Conservation (phyloP, 2,797 vertebrate genomes). For the Pipistrellus pygmaeus region DNA sequence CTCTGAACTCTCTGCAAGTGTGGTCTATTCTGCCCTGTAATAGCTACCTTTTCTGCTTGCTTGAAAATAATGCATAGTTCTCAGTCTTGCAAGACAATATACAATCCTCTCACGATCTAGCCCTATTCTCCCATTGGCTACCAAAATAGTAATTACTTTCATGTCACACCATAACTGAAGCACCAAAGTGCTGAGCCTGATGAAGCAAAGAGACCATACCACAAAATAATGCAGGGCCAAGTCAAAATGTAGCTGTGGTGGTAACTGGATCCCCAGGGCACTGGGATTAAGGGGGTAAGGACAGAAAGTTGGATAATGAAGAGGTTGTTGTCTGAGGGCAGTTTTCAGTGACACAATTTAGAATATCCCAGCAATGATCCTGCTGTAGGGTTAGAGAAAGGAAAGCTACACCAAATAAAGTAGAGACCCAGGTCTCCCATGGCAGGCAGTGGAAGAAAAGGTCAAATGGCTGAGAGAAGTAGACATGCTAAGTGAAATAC, state of each 20-base stretch:
- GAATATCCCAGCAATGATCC: neutral
- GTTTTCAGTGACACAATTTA: neutral
- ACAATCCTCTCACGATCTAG: neutral
- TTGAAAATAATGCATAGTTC: neutral
- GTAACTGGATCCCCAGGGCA: neutral
- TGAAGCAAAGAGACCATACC: neutral
- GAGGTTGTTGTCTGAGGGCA: neutral
- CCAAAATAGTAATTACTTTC: constrained; percentile 5
- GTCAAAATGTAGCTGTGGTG: neutral
- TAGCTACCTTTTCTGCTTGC: neutral
- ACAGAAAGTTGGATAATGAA: neutral
- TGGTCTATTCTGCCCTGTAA: neutral
- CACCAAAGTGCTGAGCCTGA: neutral
- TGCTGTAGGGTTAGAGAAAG: neutral
- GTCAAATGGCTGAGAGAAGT: neutral
- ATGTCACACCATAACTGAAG: neutral
- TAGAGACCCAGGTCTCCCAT: neutral
- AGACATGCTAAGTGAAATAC: neutral
- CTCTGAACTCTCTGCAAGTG: neutral
- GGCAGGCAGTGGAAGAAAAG: neutral
- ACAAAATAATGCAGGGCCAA: neutral
- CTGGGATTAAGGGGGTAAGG: neutral
- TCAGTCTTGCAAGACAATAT: neutral
- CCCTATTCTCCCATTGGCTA: neutral
- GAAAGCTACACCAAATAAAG: neutral